phyloP scores from a whole-genome alignment of 2,797 vertebrate species.

The Nyctibius grandis region DNA sequence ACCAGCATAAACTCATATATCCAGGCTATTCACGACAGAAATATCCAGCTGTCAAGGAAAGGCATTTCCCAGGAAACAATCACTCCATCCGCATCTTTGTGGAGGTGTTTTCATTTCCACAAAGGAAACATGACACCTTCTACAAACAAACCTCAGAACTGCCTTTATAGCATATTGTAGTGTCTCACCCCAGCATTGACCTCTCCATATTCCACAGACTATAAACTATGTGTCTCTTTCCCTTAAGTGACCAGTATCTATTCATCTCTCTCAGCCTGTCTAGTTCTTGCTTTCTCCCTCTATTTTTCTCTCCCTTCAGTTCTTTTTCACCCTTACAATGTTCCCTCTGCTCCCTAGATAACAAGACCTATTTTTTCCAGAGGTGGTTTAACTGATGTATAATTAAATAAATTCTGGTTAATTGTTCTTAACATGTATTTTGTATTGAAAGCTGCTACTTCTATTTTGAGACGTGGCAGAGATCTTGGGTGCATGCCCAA shows the following conservation, averaged over 20 bases:
- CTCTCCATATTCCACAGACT: not conserved
- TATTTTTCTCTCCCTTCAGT: not conserved
- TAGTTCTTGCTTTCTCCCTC: not conserved
- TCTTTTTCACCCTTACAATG: not conserved
- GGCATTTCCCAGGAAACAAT: not conserved
- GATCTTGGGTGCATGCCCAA: not conserved
- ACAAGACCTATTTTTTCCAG: not conserved
- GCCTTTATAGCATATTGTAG: not conserved
- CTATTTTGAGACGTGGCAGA: not conserved
- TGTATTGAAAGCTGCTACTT: not conserved
- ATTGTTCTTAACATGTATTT: not conserved
- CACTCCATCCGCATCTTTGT: not conserved
- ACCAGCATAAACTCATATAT: not conserved
- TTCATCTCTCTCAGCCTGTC: not conserved
- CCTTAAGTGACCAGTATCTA: not conserved
- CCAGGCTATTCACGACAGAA: not conserved
- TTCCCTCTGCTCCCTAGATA: not conserved
- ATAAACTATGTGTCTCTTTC: fast-evolving
- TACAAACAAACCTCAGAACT: not conserved
- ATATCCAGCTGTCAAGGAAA: not conserved
- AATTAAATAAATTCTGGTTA: not conserved
- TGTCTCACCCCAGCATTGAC: not conserved
- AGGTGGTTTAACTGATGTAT: not conserved
- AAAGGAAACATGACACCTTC: not conserved
- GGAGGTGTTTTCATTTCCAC: not conserved